phyloP scores from a whole-genome alignment of 2,113 vertebrate species.

The Pyxicephalus adspersus region DNA sequence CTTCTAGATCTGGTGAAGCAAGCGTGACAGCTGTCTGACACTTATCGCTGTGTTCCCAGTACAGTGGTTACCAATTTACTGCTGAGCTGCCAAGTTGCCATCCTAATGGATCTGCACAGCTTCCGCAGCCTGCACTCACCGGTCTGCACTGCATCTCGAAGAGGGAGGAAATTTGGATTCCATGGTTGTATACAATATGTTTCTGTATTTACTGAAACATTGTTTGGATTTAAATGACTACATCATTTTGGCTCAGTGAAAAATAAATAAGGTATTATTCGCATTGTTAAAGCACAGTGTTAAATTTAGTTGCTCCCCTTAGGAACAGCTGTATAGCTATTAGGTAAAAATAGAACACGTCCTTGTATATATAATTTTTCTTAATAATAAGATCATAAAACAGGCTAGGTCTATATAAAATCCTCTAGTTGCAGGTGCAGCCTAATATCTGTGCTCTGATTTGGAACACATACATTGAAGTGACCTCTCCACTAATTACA shows the following conservation, averaged over 20 bases:
- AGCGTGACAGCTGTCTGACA: conserved; percentile 48
- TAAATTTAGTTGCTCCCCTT: neutral
- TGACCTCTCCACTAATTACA: neutral
- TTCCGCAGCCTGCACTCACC: conserved; percentile 3
- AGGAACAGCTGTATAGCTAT: neutral
- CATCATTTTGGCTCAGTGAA: neutral
- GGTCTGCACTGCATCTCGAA: conserved; percentile 13
- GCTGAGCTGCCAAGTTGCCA: conserved; percentile 41
- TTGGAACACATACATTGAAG: neutral
- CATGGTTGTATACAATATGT: neutral
- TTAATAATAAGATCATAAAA: neutral
- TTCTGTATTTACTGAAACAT: neutral
- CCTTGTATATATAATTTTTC: neutral
- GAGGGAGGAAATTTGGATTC: neutral
- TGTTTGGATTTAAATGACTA: conserved; percentile 9
- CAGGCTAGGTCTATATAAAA: neutral
- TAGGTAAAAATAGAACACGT: neutral
- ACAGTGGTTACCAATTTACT: conserved; percentile 52
- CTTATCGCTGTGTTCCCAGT: conserved; percentile 40
- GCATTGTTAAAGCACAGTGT: neutral
- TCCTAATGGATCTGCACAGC: conserved; percentile 44
- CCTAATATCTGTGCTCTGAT: neutral
- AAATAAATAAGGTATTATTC: conserved; percentile 12
- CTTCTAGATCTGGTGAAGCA: conserved; percentile 34
- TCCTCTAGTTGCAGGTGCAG: neutral